Evolutionary conservation across 2,888 invertebrate genomes (phyloP).

Genomic region (Pollenia amentaria): DNA sequence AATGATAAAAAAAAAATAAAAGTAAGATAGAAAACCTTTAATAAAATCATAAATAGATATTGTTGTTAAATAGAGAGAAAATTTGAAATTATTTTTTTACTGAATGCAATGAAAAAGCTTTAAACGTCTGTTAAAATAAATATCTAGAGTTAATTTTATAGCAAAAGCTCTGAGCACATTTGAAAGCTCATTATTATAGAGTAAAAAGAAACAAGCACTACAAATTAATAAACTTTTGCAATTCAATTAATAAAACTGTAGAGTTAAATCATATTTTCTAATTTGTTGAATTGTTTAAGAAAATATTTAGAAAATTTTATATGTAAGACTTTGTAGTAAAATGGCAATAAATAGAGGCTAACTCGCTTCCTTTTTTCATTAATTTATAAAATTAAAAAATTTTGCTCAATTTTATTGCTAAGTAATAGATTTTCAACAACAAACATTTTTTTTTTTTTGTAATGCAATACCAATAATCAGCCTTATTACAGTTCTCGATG

Average conservation of each 20-base stretch:
- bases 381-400: neutral
- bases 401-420: neutral
- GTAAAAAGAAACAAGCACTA: no score
- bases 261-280: no score
- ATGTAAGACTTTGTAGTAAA: constrained; percentile 7
- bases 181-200: constrained; percentile 10
- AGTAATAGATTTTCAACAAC: no score
- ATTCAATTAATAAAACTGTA: no score
- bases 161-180: constrained; percentile 25
- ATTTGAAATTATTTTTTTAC: neutral
- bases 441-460: no score
- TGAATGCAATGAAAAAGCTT: neutral
- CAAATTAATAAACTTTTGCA: no score
- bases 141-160: neutral
- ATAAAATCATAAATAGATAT: neutral
- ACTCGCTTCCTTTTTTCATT: no score
- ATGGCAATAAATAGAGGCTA: neutral
- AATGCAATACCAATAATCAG: no score
- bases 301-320: no score
- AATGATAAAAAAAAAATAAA: constrained; percentile 20
- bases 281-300: no score
- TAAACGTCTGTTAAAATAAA: neutral
- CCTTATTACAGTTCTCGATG: no score
- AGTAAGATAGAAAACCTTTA: constrained; percentile 18
- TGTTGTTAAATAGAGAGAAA: neutral